Conservation (phyloP, 2,113 vertebrate species). For the Tachycineta bicolor region DNA sequence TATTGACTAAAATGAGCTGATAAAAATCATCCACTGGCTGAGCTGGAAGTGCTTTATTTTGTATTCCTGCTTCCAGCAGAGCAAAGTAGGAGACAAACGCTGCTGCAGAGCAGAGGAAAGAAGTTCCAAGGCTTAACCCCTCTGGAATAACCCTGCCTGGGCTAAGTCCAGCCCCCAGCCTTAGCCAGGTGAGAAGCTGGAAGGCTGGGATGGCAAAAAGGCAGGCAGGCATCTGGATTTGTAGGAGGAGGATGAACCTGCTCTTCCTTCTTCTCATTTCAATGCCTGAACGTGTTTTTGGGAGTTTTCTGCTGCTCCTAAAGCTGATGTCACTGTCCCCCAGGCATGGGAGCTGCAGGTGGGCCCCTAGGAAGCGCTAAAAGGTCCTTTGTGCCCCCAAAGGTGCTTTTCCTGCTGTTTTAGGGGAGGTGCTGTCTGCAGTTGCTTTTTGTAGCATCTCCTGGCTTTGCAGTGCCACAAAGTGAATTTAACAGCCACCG, state of each 20-base stretch:
- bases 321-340: not conserved
- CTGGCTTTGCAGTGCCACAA: not conserved
- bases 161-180: not conserved
- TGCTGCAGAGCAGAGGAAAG: not conserved
- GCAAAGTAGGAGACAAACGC: not conserved
- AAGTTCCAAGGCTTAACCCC: not conserved
- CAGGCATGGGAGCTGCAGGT: not conserved
- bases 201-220: not conserved
- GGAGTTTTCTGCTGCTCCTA: not conserved
- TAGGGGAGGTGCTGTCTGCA: not conserved
- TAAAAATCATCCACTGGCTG: conserved; percentile 49
- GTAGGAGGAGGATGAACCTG: not conserved
- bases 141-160: not conserved
- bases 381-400: not conserved
- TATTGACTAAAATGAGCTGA: conserved; percentile 74
- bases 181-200: not conserved
- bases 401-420: not conserved
- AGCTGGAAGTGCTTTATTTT: not conserved
- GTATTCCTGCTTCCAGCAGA: conserved; percentile 19
- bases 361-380: not conserved
- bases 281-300: rapidly evolving
- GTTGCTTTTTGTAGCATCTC: rapidly evolving
- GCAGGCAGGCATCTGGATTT: not conserved
- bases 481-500: rapidly evolving
- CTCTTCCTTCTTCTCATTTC: not conserved